A percentile compares a stretch with the other conserved stretches of the same genome.
phyloP scores from a whole-genome alignment of 2,888 invertebrate species.

The Muschampia staudingeri region DNA sequence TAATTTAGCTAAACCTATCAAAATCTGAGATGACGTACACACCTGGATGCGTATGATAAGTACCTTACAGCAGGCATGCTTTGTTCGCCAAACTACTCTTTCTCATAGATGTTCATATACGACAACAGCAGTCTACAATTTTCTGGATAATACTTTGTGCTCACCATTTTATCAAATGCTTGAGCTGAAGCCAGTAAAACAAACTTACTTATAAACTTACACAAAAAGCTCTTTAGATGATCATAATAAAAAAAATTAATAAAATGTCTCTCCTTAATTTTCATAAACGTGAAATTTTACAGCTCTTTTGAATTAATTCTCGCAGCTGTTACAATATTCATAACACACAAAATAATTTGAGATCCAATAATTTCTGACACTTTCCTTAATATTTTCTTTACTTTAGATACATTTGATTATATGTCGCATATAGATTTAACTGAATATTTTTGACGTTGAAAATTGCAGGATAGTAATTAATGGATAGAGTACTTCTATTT shows the following conservation, averaged over 20 bases:
- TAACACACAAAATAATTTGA: slow-evolving; percentile 10
- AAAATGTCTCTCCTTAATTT: background rate
- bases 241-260: background rate
- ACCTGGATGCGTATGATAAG: no score
- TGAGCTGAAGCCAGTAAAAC: no score
- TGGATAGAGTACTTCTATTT: no score
- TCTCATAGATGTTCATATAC: no score
- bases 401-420: background rate
- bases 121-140: no score
- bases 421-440: background rate
- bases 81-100: no score
- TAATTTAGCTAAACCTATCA: no score
- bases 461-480: background rate
- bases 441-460: background rate
- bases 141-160: no score
- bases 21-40: no score
- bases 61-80: no score
- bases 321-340: slow-evolving; percentile 32
- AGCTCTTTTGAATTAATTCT: slow-evolving; percentile 9
- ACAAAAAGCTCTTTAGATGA: background rate
- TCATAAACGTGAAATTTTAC: background rate
- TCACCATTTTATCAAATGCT: no score
- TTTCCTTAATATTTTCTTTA: background rate
- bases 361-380: background rate
- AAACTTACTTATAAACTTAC: background rate